Conservation (phyloP, 2,113 vertebrate species). For the Peromyscus polionotus region DNA sequence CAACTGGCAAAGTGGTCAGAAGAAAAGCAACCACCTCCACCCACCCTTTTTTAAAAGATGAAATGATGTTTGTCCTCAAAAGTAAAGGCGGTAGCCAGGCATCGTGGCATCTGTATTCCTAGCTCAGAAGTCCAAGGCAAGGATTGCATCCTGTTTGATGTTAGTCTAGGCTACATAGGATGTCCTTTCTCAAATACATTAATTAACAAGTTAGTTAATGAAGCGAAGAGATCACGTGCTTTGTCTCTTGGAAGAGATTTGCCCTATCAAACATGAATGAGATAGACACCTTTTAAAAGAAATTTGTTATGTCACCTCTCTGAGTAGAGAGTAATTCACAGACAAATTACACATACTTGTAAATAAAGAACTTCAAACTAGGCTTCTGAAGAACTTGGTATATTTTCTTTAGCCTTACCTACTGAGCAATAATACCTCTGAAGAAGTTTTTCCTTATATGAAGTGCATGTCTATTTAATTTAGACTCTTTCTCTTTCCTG, state of each 20-base stretch:
- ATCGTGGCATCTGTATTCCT: neutral
- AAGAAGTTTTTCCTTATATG: conserved; percentile 43
- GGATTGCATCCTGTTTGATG: neutral
- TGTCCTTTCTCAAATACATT: neutral
- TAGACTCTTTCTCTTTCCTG: conserved; percentile 39
- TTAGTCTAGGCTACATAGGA: neutral
- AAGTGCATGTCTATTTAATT: conserved; percentile 1
- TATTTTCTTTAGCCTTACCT: neutral
- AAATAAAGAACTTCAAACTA: conserved; percentile 3
- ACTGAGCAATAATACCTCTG: neutral
- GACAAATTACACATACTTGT: conserved; percentile 1
- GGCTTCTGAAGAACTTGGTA: neutral
- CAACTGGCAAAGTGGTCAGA: conserved; percentile 9
- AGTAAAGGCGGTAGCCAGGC: neutral
- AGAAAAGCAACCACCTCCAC: neutral
- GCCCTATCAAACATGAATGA: neutral
- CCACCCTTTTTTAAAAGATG: neutral
- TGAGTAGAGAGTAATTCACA: neutral
- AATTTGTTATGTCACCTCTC: conserved; percentile 20
- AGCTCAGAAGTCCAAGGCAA: neutral
- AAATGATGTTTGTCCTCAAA: neutral
- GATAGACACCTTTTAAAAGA: conserved; percentile 21
- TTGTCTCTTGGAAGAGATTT: conserved; percentile 35
- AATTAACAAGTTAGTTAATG: neutral
- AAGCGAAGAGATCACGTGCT: neutral